Conservation (phyloP, 2,113 vertebrate species). For the Psophia crepitans region DNA sequence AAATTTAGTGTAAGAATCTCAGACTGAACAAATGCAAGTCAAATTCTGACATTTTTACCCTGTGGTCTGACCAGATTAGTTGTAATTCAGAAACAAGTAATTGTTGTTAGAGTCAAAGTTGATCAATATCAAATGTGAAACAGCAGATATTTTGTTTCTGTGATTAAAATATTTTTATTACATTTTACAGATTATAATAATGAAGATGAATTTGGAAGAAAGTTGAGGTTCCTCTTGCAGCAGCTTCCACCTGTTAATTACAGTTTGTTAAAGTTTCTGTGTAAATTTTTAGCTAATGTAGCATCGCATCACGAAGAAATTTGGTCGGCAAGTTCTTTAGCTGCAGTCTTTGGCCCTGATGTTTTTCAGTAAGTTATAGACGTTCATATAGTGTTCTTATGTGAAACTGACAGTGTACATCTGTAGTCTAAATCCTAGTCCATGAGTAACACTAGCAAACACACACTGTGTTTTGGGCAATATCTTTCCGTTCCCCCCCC, state of each 20-base stretch:
- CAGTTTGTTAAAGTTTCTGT: constrained; percentile 93
- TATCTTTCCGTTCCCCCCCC: background rate
- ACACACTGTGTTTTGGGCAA: background rate
- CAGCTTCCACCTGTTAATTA: constrained; percentile 97
- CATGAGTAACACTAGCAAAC: background rate
- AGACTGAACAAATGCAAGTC: background rate
- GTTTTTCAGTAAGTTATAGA: constrained; percentile 91
- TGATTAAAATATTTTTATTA: constrained; percentile 49
- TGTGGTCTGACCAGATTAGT: background rate
- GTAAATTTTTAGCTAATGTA: constrained; percentile 93
- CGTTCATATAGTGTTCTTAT: background rate
- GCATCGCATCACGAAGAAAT: constrained; percentile 93
- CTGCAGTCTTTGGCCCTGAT: constrained; percentile 95
- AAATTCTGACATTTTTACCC: background rate
- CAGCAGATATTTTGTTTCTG: constrained; percentile 18
- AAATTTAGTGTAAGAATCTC: background rate
- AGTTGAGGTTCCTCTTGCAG: constrained; percentile 94
- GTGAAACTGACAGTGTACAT: background rate
- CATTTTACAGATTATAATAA: constrained; percentile 87
- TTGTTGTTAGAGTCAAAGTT: background rate
- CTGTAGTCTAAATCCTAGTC: background rate
- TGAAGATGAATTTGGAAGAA: constrained; percentile 94
- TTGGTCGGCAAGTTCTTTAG: constrained; percentile 90
- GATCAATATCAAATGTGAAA: constrained; percentile 10
- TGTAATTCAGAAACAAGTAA: background rate